phyloP scores from a whole-genome alignment of 1,140 invertebrate species.

The Acromyrmex charruanus region DNA sequence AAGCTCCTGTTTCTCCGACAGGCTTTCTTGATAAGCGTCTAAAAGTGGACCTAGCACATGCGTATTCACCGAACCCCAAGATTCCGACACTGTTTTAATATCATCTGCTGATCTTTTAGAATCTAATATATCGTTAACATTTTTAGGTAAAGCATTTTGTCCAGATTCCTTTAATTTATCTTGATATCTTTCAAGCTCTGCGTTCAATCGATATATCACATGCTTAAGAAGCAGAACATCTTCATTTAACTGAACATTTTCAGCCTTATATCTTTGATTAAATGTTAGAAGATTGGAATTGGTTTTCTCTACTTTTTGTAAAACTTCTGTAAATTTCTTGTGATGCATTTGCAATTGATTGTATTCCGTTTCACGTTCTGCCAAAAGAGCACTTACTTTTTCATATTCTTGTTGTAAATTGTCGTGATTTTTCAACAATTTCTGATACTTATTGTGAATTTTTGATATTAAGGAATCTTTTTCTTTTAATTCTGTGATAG shows the following conservation, averaged over 20 bases:
- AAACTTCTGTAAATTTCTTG: conserved; percentile 71
- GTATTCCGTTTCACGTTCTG: conserved; percentile 77
- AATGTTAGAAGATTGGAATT: conserved; percentile 69
- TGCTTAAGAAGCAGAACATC: conserved; percentile 90
- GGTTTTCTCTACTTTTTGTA: conserved; percentile 77
- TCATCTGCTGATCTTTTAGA: conserved; percentile 70
- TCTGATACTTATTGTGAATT: conserved; percentile 79
- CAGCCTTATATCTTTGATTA: conserved; percentile 81
- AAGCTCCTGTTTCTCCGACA: conserved; percentile 89
- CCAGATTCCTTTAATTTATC: conserved; percentile 87
- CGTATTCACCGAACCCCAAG: conserved; percentile 87
- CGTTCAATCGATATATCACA: conserved; percentile 89
- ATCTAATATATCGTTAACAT: conserved; percentile 54
- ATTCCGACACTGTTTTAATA: conserved; percentile 71
- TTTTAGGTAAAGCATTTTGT: conserved; percentile 60
- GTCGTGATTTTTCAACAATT: conserved; percentile 77
- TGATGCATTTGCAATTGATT: conserved; percentile 74
- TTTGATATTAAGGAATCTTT: conserved; percentile 75
- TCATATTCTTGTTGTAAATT: conserved; percentile 70
- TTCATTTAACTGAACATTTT: conserved; percentile 87
- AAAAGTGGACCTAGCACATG: conserved; percentile 89
- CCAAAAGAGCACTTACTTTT: conserved; percentile 70
- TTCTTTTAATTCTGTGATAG: conserved; percentile 51
- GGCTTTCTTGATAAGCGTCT: conserved; percentile 90
- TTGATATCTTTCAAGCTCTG: conserved; percentile 90